Conservation (phyloP, 2,888 invertebrate species). For the Coenonympha arcania region DNA sequence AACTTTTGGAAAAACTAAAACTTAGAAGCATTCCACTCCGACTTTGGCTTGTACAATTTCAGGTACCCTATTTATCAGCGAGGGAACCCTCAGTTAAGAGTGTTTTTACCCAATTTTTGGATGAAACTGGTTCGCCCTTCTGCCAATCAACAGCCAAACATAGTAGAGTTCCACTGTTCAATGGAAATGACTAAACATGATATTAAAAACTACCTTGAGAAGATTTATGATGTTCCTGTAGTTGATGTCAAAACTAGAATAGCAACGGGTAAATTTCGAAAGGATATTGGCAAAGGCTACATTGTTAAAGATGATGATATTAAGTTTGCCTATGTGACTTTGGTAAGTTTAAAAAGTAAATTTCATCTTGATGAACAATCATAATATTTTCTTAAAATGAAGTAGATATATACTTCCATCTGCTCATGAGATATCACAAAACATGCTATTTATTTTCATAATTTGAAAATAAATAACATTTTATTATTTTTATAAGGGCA, state of each 20-base stretch:
- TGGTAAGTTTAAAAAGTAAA: slow-evolving; percentile 82
- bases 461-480: too few species aligned
- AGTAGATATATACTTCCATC: too few species aligned
- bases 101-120: slow-evolving; percentile 98
- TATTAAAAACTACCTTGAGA: slow-evolving; percentile 93
- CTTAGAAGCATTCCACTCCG: too few species aligned
- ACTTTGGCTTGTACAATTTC: too few species aligned
- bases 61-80: slow-evolving; percentile 93
- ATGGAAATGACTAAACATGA: slow-evolving; percentile 95
- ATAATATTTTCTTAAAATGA: too few species aligned
- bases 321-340: slow-evolving; percentile 83
- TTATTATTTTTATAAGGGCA: neutral
- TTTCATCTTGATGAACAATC: too few species aligned
- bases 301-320: slow-evolving; percentile 87
- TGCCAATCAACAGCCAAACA: slow-evolving; percentile 81
- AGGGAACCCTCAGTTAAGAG: slow-evolving; percentile 94
- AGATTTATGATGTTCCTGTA: slow-evolving; percentile 92
- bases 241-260: slow-evolving; percentile 84
- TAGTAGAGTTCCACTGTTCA: slow-evolving; percentile 91
- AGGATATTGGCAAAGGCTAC: slow-evolving; percentile 76
- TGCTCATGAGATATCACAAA: too few species aligned
- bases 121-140: slow-evolving; percentile 88
- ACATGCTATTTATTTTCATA: too few species aligned
- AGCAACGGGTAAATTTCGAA: slow-evolving; percentile 78
- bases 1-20: too few species aligned